Evolutionary conservation across 1,140 invertebrate species (phyloP), one percentile per base, ranked within the genome.

Genomic region (Bombus sylvicola): DNA sequence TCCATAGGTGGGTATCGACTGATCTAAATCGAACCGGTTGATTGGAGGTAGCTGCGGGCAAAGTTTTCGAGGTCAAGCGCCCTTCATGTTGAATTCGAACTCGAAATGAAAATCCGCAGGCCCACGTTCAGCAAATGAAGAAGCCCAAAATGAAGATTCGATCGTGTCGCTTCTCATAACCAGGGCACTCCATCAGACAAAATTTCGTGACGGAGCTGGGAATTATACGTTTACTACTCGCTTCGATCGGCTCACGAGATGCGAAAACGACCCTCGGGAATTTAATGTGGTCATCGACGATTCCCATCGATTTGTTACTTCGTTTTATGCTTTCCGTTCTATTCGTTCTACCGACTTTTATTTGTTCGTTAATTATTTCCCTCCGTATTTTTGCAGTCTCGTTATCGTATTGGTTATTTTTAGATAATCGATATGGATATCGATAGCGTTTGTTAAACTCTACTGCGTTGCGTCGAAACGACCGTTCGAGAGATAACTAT

Each of bases 21-120:
- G 73, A 86, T 86, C 87, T 68, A 86, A 86, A 90, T 88, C 83
- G 86, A 72, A 88, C 43, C 81, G 77, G 87, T 80, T 81, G 81
- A 90, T 90, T 88, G 83, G 80, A 71, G 66, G n/a, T 64, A 85
- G 86, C 81, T 64, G 80, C 53, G 66, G 66, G 47, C 72, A 72
- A 64, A 82, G 71, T 72, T 88, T 84, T 90, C 78, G 68, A 80
- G 78, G 78, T 90, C 89, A 73, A 88, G 88, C 80, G 39, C 69
- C 75, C 71, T 87, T 81, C 88, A 62, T 39, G 64, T 79, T 25
- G 64, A 53, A 83, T 85, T 89, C 57, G 79, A 53, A 59, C 74
- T 73, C 77, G 34, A 89, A 91, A 91, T 91, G 79, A 87, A 91
- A 90, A 82, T 86, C 85, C 72, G 76, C 43, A 43, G 81, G 53